These are phyloP conservation scores for Cacoxenus indagator DNA, from an alignment of 2,888 invertebrate genomes.

Conservation along the genomic window DNA sequence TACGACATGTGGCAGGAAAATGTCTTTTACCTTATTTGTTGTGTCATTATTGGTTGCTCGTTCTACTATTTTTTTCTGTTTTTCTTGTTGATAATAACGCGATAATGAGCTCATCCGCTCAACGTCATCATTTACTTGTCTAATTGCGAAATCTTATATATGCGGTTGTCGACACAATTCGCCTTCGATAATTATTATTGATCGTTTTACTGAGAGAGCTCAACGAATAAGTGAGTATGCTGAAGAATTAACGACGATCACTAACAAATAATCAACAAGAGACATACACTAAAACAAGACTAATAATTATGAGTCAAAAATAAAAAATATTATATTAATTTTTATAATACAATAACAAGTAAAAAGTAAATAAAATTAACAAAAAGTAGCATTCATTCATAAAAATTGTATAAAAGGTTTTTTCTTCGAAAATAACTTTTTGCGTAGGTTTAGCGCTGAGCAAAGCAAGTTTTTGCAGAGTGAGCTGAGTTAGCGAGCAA, in stretches of 20 bases:
- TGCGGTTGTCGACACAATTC: constrained; percentile 39
- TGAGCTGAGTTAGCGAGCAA: too few relatives aligned
- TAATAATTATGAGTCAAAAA: neutral
- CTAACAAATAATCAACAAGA: neutral
- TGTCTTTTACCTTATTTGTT: constrained; percentile 30
- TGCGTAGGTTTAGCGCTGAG: too few relatives aligned
- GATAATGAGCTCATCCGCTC: constrained; percentile 54
- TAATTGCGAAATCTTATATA: neutral
- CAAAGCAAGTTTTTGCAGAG: too few relatives aligned
- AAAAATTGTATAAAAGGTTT: too few relatives aligned
- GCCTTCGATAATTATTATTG: constrained; percentile 33
- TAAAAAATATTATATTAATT: too few relatives aligned
- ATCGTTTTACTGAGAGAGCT: constrained; percentile 27
- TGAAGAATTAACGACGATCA: neutral
- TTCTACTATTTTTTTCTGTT: neutral
- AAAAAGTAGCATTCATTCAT: too few relatives aligned
- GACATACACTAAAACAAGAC: too few relatives aligned
- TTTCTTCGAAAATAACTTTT: too few relatives aligned
- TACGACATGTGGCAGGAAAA: constrained; percentile 39
- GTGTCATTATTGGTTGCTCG: constrained; percentile 9
- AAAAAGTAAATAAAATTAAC: too few relatives aligned
- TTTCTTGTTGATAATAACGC: constrained; percentile 48
- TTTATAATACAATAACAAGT: too few relatives aligned
- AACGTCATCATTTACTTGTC: neutral
- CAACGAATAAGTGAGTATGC: neutral